These are phyloP conservation scores for Fissipunctia ypsillon DNA, from an alignment of 2,888 invertebrate species.

Conservation along the genomic window DNA sequence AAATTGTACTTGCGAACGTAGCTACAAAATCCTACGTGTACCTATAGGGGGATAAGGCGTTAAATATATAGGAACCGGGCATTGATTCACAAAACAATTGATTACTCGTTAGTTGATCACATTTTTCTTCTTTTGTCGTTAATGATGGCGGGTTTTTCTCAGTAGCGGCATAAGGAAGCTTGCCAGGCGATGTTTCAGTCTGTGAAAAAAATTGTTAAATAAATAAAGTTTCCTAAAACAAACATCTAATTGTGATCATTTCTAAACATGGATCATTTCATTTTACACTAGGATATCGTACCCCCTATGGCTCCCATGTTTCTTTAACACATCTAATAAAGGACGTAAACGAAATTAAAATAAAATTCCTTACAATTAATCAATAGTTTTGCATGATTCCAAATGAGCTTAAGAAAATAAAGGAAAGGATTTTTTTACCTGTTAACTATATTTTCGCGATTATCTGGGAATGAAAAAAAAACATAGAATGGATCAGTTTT, in stretches of 20 bases:
- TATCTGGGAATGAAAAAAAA: constrained; percentile 66
- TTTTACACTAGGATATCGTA: background rate
- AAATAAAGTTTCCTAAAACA: constrained; percentile 14
- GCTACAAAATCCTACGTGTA: background rate
- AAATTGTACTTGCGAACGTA: background rate
- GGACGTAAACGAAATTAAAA: background rate
- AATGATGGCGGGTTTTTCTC: constrained; percentile 83
- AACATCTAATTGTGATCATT: background rate
- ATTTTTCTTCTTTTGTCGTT: constrained; percentile 46
- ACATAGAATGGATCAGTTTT: constrained; percentile 48
- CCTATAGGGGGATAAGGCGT: too few relatives aligned
- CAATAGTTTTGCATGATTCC: constrained; percentile 54
- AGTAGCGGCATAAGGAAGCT: constrained; percentile 89
- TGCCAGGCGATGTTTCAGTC: constrained; percentile 88
- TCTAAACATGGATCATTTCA: background rate
- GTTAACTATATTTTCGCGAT: constrained; percentile 53
- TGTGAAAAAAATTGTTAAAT: constrained; percentile 76
- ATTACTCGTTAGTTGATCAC: constrained; percentile 49
- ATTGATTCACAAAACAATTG: constrained; percentile 29
- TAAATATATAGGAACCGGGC: constrained; percentile 4
- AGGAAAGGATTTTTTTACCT: constrained; percentile 55
- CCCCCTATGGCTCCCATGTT: too few relatives aligned
- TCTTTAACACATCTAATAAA: background rate
- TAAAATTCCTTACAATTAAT: background rate
- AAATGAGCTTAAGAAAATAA: constrained; percentile 21